phyloP scores from a whole-genome alignment of 64 coral and sea anemone genomes.

The Stichodactyla helianthus region DNA sequence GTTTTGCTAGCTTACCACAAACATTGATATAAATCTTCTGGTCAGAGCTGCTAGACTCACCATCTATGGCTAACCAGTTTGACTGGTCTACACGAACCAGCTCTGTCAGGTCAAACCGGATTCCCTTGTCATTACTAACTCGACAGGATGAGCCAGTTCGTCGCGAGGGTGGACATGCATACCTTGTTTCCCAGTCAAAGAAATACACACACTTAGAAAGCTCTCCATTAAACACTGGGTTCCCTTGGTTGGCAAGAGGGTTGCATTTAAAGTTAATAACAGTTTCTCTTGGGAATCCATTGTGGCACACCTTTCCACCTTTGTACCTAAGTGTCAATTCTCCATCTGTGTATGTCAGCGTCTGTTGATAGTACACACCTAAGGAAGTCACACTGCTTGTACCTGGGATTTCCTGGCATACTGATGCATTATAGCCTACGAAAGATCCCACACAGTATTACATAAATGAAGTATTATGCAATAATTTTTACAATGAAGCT shows the following conservation, averaged over 20 bases:
- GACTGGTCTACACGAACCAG: conserved; percentile 50
- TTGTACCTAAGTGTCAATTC: conserved; percentile 54
- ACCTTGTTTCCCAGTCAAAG: conserved; percentile 78
- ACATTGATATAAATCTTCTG: conserved; percentile 69
- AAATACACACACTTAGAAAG: conserved; percentile 68
- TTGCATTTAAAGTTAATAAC: conserved; percentile 72
- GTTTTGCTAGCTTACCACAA: conserved; percentile 50
- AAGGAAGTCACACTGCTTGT: conserved; percentile 18
- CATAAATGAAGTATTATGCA: not conserved
- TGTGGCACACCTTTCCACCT: conserved; percentile 43
- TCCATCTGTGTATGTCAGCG: conserved; percentile 62
- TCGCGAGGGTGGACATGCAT: conserved; percentile 78
- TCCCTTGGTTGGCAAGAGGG: conserved; percentile 24
- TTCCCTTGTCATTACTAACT: conserved; percentile 38
- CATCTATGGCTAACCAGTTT: conserved; percentile 85
- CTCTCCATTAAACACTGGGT: conserved; percentile 55
- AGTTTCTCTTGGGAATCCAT: conserved; percentile 53
- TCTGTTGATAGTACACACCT: conserved; percentile 43
- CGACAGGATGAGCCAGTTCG: conserved; percentile 71
- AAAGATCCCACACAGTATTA: not conserved
- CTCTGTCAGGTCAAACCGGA: conserved; percentile 68
- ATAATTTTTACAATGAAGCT: too few relatives aligned
- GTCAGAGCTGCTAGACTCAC: conserved; percentile 56
- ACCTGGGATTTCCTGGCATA: conserved; percentile 57
- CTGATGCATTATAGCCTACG: conserved; percentile 44